These are phyloP conservation scores for Lysiphlebus fabarum DNA, from an alignment of 1,140 invertebrate species.

Conservation along the genomic window DNA sequence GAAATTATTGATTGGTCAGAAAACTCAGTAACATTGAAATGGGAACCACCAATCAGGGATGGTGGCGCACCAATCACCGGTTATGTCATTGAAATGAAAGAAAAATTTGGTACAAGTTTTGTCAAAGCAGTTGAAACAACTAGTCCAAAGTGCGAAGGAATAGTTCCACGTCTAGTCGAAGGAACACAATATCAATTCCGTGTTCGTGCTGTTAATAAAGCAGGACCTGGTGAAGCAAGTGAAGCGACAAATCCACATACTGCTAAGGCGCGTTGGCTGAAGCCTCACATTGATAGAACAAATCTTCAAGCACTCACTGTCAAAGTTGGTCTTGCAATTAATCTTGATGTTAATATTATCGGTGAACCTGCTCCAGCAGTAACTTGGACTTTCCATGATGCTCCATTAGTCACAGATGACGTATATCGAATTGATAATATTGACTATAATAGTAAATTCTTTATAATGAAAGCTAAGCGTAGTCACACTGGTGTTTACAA, in stretches of 20 bases:
- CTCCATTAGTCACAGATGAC: constrained; percentile 66
- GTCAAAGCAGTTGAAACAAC: constrained; percentile 73
- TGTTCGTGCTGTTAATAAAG: constrained; percentile 92
- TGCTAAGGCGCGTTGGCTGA: constrained; percentile 89
- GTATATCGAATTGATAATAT: constrained; percentile 76
- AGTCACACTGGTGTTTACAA: constrained; percentile 87
- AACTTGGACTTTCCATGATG: constrained; percentile 83
- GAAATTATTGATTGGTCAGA: constrained; percentile 93
- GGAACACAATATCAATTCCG: constrained; percentile 95
- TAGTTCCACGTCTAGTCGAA: constrained; percentile 85
- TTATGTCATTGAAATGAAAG: constrained; percentile 88
- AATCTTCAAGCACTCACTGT: constrained; percentile 80
- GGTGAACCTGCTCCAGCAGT: constrained; percentile 92
- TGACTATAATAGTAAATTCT: constrained; percentile 88
- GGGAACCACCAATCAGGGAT: constrained; percentile 93
- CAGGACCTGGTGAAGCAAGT: constrained; percentile 91
- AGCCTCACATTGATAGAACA: constrained; percentile 88
- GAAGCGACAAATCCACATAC: constrained; percentile 91
- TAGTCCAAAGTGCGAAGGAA: constrained; percentile 75
- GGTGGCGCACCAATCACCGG: constrained; percentile 94
- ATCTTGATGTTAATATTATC: constrained; percentile 86
- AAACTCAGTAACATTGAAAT: constrained; percentile 88
- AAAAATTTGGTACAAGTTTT: constrained; percentile 67
- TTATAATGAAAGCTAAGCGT: constrained; percentile 77
- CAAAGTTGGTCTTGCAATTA: constrained; percentile 88